A percentile compares a stretch with the other conserved stretches of the same genome.
These are phyloP conservation scores for Melanotaenia pygmaea DNA, from an alignment of 2,797 vertebrate species.

Conservation along the genomic window DNA sequence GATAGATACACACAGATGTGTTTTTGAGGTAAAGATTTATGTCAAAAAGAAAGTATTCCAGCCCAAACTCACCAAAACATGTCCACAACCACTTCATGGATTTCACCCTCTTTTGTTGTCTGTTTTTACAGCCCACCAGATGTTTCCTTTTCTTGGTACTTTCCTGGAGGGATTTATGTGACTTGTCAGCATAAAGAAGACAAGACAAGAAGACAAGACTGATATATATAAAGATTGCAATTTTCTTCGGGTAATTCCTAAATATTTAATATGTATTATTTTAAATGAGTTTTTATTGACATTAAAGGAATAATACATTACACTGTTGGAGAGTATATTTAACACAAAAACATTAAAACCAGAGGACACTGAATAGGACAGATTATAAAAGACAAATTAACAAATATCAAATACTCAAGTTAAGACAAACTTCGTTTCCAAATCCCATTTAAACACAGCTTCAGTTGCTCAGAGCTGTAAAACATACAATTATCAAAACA, in stretches of 20 bases:
- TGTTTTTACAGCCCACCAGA: not conserved
- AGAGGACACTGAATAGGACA: too few species aligned
- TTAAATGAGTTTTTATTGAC: not conserved
- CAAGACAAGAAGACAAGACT: too few species aligned
- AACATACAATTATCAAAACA: too few species aligned
- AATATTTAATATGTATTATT: not conserved
- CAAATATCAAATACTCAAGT: too few species aligned
- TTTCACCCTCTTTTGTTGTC: not conserved
- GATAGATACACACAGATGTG: not conserved
- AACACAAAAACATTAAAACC: too few species aligned
- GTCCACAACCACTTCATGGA: not conserved
- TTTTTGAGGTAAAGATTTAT: not conserved
- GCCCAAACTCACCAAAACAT: not conserved
- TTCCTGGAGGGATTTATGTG: not conserved
- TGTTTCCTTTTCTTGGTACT: not conserved
- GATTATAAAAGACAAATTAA: too few species aligned
- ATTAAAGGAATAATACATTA: not conserved
- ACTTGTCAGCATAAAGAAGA: not conserved
- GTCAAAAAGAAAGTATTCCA: not conserved
- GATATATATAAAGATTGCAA: not conserved
- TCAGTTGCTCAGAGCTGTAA: too few species aligned
- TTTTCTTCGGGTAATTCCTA: not conserved
- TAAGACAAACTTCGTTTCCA: too few species aligned
- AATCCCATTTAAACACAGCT: too few species aligned
- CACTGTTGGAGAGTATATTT: too few species aligned